Conservation (phyloP, 2,797 vertebrate species). For the Tokudaia tokunoshimensis region DNA sequence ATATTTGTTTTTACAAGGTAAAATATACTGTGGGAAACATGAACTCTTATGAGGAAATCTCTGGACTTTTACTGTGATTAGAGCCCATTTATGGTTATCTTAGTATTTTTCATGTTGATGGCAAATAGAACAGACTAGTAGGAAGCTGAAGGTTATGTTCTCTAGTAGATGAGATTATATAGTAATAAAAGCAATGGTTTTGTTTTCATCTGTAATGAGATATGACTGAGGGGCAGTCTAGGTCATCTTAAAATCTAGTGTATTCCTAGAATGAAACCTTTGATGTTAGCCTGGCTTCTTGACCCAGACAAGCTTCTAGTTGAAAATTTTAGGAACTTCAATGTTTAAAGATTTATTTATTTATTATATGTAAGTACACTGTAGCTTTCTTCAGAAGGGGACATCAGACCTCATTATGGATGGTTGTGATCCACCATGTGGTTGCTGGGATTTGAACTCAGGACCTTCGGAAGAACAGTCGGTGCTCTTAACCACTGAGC, state of each 20-base stretch:
- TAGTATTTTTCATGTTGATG: neutral
- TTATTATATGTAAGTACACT: too few species aligned
- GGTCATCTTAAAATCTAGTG: neutral
- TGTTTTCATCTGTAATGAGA: neutral
- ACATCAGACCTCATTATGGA: too few species aligned
- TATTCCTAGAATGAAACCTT: neutral
- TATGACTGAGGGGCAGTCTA: neutral
- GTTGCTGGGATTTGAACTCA: too few species aligned
- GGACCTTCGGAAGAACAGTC: too few species aligned
- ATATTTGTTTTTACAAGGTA: neutral
- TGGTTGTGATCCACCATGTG: too few species aligned
- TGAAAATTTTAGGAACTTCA: neutral
- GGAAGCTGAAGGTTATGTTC: neutral
- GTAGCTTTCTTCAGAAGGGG: too few species aligned
- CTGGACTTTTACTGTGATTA: neutral
- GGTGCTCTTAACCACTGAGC: too few species aligned
- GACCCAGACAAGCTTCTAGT: neutral
- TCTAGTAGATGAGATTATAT: neutral
- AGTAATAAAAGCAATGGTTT: neutral
- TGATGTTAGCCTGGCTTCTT: neutral
- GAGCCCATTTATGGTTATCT: neutral
- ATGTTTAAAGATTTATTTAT: too few species aligned
- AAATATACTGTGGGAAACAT: neutral
- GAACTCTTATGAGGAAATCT: neutral
- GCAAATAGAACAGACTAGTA: neutral